Percentiles rank a stretch among this genome's conserved stretches.
Evolutionary conservation across 64 coral and sea anemone species (phyloP).

Genomic region (Actinia tenebrosa): DNA sequence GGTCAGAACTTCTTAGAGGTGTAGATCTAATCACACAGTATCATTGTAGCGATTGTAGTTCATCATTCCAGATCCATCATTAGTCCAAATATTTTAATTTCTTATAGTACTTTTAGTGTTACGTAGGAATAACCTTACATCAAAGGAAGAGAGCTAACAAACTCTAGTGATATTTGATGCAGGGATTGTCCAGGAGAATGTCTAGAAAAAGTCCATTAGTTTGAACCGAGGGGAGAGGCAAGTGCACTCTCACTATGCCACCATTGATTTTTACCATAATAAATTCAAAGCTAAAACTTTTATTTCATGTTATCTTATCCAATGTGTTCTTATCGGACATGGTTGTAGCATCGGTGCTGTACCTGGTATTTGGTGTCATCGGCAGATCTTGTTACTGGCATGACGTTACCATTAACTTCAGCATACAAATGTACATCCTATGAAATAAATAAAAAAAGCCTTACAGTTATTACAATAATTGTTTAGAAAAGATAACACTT

Average conservation of each 20-base stretch:
- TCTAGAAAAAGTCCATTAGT: no score
- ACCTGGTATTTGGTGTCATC: conserved; percentile 86
- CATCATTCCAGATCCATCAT: conserved; percentile 13
- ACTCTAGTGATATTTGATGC: not conserved
- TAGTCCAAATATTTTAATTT: not conserved
- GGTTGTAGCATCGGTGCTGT: not conserved
- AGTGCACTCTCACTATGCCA: no score
- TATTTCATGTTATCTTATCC: no score
- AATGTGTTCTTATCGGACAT: no score
- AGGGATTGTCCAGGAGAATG: no score
- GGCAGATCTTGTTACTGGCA: conserved; percentile 74
- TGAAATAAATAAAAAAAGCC: not conserved
- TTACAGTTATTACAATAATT: not conserved
- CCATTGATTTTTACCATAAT: no score
- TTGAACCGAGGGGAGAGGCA: no score
- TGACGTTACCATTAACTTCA: conserved; percentile 89
- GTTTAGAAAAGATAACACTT: no score
- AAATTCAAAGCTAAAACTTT: no score
- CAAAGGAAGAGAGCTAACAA: no score
- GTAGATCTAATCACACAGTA: conserved; percentile 34
- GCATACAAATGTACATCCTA: conserved; percentile 84
- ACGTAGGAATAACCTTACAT: no score
- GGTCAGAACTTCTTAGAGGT: conserved; percentile 89
- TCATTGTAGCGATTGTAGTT: conserved; percentile 30
- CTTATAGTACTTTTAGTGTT: no score